Evolutionary conservation across 2,888 invertebrate genomes (phyloP), one percentile per base, ranked within the genome.

Genomic region (Gymnosoma rotundatum): DNA sequence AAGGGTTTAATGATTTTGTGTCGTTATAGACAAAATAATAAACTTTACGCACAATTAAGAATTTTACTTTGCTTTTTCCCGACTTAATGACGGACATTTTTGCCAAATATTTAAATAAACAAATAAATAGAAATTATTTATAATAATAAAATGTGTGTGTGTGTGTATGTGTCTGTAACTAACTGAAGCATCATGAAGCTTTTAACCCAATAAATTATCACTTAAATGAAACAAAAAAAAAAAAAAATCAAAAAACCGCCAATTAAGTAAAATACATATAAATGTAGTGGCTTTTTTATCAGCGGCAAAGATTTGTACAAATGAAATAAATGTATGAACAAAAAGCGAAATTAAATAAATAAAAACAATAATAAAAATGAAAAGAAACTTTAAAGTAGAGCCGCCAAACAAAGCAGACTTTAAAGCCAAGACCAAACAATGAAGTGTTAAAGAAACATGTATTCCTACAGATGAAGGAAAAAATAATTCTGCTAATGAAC

Each of bases 231-330:
- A 84, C 58, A 64, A 75, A 70, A 64, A 66, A 56, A 45, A 45
- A 16, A 14, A 14, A 45, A 48, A 36, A 56, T 9, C 73, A 84
- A 81, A 25, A 84, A 74, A 84, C 83, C 83, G 85, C 78, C 86
- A 86, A 86, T 86, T 86, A 86, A 83, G 84, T 84, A 84, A 86
- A 86, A 76, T 61, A 54, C 69, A 69, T 32, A 36, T 58, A 54
- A 76, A 78, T 70, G n/a, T 50, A 48, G 69, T 7, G 32, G 32
- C 60, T 45, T 25, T 64, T 38, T 82, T 84, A 84, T 84, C 84
- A 84, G 84, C 84, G 82, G 84, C 82, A 81, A 78, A 84, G 84
- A 84, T 84, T 84, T 69, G 81, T 78, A 82, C 78, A 84, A 78
- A 70, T 45, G 60, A 81, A 42, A 80, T 63, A 81, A 42, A 80